These are phyloP conservation scores for Scomber japonicus DNA, from an alignment of 2,113 vertebrate species.

Conservation along the genomic window DNA sequence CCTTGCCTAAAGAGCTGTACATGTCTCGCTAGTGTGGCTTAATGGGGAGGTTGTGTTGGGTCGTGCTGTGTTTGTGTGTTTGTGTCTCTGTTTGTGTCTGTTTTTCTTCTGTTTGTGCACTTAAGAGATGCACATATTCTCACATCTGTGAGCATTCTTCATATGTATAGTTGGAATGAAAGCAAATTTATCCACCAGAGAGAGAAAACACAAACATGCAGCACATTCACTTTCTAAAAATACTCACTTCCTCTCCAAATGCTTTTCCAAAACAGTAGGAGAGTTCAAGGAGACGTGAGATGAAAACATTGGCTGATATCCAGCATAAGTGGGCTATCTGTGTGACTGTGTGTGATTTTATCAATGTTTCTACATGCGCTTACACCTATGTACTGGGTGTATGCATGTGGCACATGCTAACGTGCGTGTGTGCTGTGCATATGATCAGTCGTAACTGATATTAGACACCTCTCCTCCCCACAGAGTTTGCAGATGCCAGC, in stretches of 20 bases:
- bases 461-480: conserved; percentile 69
- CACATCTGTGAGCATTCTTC: conserved; percentile 58
- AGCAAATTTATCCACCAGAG: conserved; percentile 58
- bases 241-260: conserved; percentile 58
- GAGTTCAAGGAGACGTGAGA: conserved; percentile 61
- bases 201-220: conserved; percentile 57
- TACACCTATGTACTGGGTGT: neutral
- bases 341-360: conserved; percentile 32
- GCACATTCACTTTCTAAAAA: conserved; percentile 69
- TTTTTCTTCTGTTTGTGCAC: conserved; percentile 30
- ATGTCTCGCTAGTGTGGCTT: conserved; percentile 61
- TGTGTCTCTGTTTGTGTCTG: conserved; percentile 2
- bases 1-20: conserved; percentile 75
- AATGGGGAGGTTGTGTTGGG: conserved; percentile 59
- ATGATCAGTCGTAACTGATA: conserved; percentile 58
- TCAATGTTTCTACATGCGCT: conserved; percentile 4
- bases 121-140: conserved; percentile 52
- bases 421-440: conserved; percentile 40
- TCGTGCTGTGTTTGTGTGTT: conserved; percentile 47
- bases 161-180: conserved; percentile 57
- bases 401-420: conserved; percentile 8
- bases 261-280: conserved; percentile 51
- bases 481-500: conserved; percentile 77
- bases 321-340: conserved; percentile 36
- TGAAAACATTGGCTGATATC: conserved; percentile 69